phyloP scores from a whole-genome alignment of 2,113 vertebrate genomes.

The Ursus arctos region DNA sequence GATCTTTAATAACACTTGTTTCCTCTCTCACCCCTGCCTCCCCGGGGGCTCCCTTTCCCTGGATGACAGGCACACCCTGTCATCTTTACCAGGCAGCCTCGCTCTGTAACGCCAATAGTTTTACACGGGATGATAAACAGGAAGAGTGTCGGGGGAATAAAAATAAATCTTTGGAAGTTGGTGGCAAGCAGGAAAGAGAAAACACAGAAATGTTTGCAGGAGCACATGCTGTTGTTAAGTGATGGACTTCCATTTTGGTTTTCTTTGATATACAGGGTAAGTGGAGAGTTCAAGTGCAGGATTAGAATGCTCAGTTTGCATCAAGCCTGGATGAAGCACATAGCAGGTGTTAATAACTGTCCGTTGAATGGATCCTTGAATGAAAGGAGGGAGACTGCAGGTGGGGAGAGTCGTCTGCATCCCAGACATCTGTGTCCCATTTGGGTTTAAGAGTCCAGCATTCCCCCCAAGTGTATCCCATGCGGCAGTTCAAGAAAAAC shows the following conservation, averaged over 20 bases:
- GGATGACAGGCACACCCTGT: not conserved
- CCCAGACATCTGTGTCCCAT: not conserved
- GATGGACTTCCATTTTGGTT: not conserved
- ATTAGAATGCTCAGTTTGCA: not conserved
- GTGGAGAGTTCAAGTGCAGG: not conserved
- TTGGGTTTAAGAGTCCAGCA: not conserved
- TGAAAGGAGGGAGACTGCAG: not conserved
- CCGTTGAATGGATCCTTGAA: not conserved
- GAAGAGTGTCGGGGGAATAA: not conserved
- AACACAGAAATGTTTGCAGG: slow-evolving; percentile 33
- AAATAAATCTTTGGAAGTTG: not conserved
- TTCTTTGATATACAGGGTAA: not conserved
- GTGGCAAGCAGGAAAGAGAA: slow-evolving; percentile 28
- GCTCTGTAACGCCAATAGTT: not conserved
- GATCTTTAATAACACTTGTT: not conserved
- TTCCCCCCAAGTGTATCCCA: not conserved
- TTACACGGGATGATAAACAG: not conserved
- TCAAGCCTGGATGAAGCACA: not conserved
- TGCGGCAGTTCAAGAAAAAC: not conserved
- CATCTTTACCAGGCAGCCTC: not conserved
- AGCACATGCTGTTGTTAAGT: slow-evolving; percentile 9
- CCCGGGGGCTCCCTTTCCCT: not conserved
- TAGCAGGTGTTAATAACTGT: not conserved
- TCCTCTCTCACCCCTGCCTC: not conserved
- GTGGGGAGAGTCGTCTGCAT: not conserved